Base-by-base conservation (phyloP, 2,113 vertebrate species). In the Hepsetus odoe region DNA sequence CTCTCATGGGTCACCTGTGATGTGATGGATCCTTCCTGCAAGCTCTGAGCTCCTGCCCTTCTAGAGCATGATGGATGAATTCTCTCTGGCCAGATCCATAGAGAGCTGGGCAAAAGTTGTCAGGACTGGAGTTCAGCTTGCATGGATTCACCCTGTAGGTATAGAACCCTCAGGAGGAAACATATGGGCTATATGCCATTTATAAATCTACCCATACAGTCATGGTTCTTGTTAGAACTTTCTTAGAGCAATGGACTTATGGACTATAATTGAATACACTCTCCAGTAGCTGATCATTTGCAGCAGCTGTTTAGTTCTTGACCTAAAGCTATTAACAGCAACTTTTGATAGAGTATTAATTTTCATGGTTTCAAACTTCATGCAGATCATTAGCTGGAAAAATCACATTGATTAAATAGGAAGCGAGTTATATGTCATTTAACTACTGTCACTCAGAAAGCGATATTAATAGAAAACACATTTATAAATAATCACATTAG, bases 21-120 rank as follows among this genome's bases (percentile, higher is more conserved):
- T 55, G 42, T 77, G 61, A n/a, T 65, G 33, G 74, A n/a, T 66
- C 26, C 13, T n/a, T 76, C 46, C 32, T 9, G 35, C 46, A 12
- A 33, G 67, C 67, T 5, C 28, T 59, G 64, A 82, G 53, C 30
- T 53, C 2, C 67, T 0, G 69, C 9, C 5, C 20, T 61, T 67
- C 35, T 77, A 65, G 22, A 38, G 32, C 18, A 73, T 82, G 71
- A 82, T 82, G 64, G 64, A 78, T 74, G 76, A 51, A 53, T 64
- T 33, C 65, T 53, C 32, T 82, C 64, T 42, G 33, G 33, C 70
- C 26, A 33, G 64, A 58, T 82, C 80, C 49, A 33, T 49, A 10
- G 75, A 72, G 70, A 78, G 22, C 61, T 66, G 35, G 28, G 40
- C 13, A 42, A 42, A 74, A 20, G 24, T 44, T 51, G 75, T 68